Percentiles rank a stretch among this genome's conserved stretches.
These are phyloP conservation scores for Hemithea aestivaria DNA, from an alignment of 2,888 invertebrate genomes.

Conservation along the genomic window DNA sequence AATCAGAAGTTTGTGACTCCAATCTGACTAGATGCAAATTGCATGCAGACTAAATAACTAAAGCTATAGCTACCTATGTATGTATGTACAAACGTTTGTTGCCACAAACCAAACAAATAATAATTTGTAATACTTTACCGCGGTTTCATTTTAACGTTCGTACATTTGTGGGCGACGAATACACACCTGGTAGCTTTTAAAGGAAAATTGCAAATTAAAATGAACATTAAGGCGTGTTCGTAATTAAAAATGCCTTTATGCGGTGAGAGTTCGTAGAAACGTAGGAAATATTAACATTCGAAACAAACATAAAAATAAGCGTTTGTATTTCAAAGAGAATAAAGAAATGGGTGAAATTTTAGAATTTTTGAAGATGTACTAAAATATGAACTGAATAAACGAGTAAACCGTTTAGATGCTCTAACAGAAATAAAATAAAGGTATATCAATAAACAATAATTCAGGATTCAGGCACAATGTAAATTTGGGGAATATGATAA, in stretches of 20 bases:
- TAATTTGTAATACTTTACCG: slow-evolving; percentile 19
- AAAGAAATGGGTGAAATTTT: too few relatives aligned
- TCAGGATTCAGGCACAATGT: too few relatives aligned
- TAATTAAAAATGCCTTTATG: slow-evolving; percentile 11
- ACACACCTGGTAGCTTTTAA: slow-evolving; percentile 26
- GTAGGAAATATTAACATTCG: slow-evolving; percentile 5
- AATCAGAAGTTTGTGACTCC: slow-evolving; percentile 63
- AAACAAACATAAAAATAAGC: slow-evolving; percentile 5
- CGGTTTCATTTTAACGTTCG: slow-evolving; percentile 24
- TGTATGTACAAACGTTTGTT: not conserved
- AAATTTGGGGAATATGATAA: too few relatives aligned
- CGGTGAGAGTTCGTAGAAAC: slow-evolving; percentile 2
- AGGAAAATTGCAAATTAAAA: slow-evolving; percentile 25
- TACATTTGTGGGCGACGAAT: slow-evolving; percentile 19
- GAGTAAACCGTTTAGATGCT: too few relatives aligned
- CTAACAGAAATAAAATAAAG: too few relatives aligned
- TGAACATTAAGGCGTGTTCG: slow-evolving; percentile 13
- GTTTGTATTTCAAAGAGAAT: too few relatives aligned
- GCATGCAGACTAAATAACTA: slow-evolving; percentile 63
- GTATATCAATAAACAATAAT: too few relatives aligned
- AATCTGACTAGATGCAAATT: slow-evolving; percentile 64
- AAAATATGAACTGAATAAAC: too few relatives aligned
- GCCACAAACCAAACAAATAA: slow-evolving; percentile 11
- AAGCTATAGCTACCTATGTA: slow-evolving; percentile 26
- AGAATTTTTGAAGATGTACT: too few relatives aligned